Conservation (phyloP, 2,113 vertebrate species). For the Stictonetta naevosa region DNA sequence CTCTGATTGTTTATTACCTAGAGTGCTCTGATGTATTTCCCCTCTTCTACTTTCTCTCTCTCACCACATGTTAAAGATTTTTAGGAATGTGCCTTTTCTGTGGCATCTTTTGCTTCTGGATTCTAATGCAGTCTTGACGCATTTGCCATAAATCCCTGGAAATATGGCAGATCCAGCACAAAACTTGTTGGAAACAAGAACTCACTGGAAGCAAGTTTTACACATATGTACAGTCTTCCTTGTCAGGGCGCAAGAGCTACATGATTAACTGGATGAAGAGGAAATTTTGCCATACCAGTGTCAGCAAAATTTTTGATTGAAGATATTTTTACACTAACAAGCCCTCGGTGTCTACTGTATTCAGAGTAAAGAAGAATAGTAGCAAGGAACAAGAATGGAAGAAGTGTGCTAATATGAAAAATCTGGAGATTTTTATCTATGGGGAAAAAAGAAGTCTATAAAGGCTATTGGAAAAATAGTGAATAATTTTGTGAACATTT, state of each 20-base stretch:
- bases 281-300: not conserved
- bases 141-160: slow-evolving; percentile 13
- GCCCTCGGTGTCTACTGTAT: not conserved
- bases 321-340: not conserved
- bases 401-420: slow-evolving; percentile 20
- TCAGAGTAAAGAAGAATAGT: not conserved
- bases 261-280: not conserved
- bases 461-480: not conserved
- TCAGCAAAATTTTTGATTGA: slow-evolving; percentile 9
- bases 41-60: not conserved
- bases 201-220: not conserved
- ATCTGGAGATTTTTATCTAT: not conserved
- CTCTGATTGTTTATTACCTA: not conserved
- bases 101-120: not conserved
- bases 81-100: not conserved
- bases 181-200: slow-evolving; percentile 15
- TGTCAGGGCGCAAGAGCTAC: not conserved
- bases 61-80: slow-evolving; percentile 12
- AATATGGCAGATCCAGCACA: not conserved
- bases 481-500: not conserved
- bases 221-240: not conserved
- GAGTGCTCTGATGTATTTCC: not conserved
- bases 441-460: not conserved
- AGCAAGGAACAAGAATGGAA: not conserved
- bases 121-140: slow-evolving; percentile 9